Base-by-base conservation (phyloP, 2,113 vertebrate species). In the Chauna torquata region DNA sequence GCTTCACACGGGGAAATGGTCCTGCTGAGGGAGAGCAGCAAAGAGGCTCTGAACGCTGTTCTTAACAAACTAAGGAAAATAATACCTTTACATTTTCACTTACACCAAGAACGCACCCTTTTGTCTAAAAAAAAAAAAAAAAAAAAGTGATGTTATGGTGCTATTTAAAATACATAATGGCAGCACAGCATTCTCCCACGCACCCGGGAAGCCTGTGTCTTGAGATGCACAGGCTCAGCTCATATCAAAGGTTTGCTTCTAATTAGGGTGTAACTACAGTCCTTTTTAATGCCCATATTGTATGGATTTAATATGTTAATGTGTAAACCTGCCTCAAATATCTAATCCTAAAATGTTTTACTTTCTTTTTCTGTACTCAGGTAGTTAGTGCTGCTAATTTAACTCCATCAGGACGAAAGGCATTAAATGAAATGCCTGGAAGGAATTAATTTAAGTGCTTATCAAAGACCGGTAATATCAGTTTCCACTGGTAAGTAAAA, bases 311-410 rank as follows among this genome's bases (percentile, higher is more conserved):
- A 77, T 58, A 85, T 19, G 57, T 45, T 91, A 87, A 92, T 77
- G 45, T 16, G 62, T 86, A 88, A 96, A 82, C 23, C 47, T 89
- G 59, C 69, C 88, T 95, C 81, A 91, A 87, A 69, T 57, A 76
- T 42, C 44, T 78, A 77, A 95, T 82, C 47, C 40, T 36, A 68
- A 93, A 94, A 94, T 25, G 17, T 61, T 94, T 91, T 72, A 55
- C 71, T 90, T 88, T 59, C 34, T 82, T 65, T 36, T 81, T 64
- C 2, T 1, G 54, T 47, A 40, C 20, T 64, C 38, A 87, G 80
- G 54, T 55, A 90, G 83, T 80, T 87, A 91, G 82, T 92, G 49
- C 82, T 92, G 49, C 59, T 94, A 92, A 96, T 92, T 95, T 92
- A 86, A 64, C 84, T 96, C 64, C 58, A 93, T 79, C 75, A 75